Percentiles rank a stretch among this genome's conserved stretches.
Evolutionary conservation across 2,888 invertebrate genomes (phyloP).

Genomic region (Rotaria socialis): DNA sequence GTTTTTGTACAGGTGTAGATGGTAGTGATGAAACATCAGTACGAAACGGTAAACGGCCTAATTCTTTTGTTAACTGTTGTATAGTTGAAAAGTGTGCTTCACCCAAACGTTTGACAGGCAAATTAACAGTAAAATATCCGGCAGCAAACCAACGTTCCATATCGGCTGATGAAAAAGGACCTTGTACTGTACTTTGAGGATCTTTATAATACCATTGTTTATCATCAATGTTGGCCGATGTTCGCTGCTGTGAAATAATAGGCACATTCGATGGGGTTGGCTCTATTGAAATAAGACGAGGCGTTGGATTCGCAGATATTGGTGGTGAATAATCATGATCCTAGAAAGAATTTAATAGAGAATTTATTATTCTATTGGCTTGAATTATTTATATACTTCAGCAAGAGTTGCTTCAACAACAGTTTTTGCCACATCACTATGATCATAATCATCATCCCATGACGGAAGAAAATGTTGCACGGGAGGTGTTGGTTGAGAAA

Average conservation of each 20-base stretch:
- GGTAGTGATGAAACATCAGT: not conserved
- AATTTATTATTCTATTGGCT: not conserved
- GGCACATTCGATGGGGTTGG: not conserved
- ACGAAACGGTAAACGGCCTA: slow-evolving; percentile 65
- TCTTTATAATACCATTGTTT: slow-evolving; percentile 80
- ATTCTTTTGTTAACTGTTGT: slow-evolving; percentile 71
- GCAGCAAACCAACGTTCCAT: slow-evolving; percentile 94
- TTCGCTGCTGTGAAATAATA: not conserved
- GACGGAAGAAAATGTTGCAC: not conserved
- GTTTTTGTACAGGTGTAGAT: slow-evolving; percentile 2
- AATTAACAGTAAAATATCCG: slow-evolving; percentile 77
- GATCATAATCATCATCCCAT: slow-evolving; percentile 34
- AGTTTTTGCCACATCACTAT: not conserved
- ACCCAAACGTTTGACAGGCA: slow-evolving; percentile 77
- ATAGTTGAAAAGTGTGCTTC: slow-evolving; percentile 74
- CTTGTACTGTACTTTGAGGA: slow-evolving; percentile 66
- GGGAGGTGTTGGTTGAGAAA: not conserved
- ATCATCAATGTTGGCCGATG: not conserved
- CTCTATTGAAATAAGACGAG: not conserved
- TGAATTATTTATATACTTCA: not conserved
- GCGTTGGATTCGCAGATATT: not conserved
- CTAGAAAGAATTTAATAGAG: not conserved
- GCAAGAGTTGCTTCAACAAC: not conserved
- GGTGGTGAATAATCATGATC: slow-evolving; percentile 4
- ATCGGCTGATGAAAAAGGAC: slow-evolving; percentile 81